Base-by-base conservation (phyloP, 2,888 invertebrate species). In the Meliscaeva auricollis region DNA sequence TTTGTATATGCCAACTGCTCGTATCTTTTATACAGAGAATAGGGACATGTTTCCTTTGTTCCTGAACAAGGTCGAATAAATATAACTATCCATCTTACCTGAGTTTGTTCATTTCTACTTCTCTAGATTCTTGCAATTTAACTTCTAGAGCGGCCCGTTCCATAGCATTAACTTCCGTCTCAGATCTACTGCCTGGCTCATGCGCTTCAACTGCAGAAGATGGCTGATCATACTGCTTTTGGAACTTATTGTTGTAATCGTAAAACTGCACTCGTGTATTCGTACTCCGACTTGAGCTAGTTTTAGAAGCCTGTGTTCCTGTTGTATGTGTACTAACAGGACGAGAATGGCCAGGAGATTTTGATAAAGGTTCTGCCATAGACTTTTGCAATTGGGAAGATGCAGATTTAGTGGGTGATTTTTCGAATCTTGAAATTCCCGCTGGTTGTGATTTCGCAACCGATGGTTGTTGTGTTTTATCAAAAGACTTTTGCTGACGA, bases 171-270 rank as follows among this genome's bases (percentile, higher is more conserved):
- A 88, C 77, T 15, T 89, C 81, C 0, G 48, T 72, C 7, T 15
- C 30, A 2, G 30, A 11, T 13, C 5, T 87, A n/a, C n/a, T n/a
- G n/a, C n/a, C n/a, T 6, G 89, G 89, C 3, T 88, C 88, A 20
- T 89, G 89, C 8, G 90, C 89, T 88, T 90, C 91, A 68, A 93
- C 92, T 0, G 92, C 90, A 30, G 88, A 70, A 5, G 88, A 81
- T 1, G 91, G 87, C 2, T 90, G 90, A 13, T 90, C 84, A 76
- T 92, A 92, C n/a, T 90, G 88, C 41, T 91, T 91, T 3, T 88
- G 62, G 88, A 92, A 93, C 87, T 93, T 92, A 87, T 93, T 93
- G 32, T 91, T 90, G 85, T 93, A 93, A 88, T 94, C 93, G 85
- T 93, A 93, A 87, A 92, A 93, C 82, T 92, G 91, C 1, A 93